Conservation (phyloP, 1,140 invertebrate species). For the Drosophila repletoides region DNA sequence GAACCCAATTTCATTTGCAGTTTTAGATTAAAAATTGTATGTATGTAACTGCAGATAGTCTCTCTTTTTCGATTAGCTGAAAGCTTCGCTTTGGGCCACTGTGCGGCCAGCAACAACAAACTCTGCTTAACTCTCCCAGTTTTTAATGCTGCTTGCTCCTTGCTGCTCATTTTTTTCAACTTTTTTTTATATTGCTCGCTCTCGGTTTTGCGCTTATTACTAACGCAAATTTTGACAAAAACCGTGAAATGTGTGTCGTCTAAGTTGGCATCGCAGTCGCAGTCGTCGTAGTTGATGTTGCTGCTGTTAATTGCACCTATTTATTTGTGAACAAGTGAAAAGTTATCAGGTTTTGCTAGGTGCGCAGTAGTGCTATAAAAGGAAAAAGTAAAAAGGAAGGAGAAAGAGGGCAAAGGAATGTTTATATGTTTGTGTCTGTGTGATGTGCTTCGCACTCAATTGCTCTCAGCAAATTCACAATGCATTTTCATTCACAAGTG, state of each 20-base stretch:
- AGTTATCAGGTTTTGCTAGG: not conserved
- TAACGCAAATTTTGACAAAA: constrained; percentile 49
- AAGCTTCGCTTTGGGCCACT: too few species aligned
- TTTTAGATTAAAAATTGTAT: too few species aligned
- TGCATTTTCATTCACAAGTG: constrained; percentile 72
- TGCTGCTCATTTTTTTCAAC: too few species aligned
- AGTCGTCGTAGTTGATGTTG: constrained; percentile 28
- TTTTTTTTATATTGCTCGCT: constrained; percentile 21
- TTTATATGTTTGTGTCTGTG: constrained; percentile 11
- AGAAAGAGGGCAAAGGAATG: not conserved
- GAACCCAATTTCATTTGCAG: too few species aligned
- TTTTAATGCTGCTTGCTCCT: too few species aligned
- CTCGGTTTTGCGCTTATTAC: constrained; percentile 17
- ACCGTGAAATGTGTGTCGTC: constrained; percentile 45
- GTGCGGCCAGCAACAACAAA: too few species aligned
- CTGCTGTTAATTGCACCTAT: constrained; percentile 34
- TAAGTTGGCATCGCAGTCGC: not conserved
- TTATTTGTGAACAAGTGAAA: constrained; percentile 8
- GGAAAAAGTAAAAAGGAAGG: constrained; percentile 1
- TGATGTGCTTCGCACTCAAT: constrained; percentile 11
- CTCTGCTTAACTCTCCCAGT: constrained; percentile 22
- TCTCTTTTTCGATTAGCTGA: too few species aligned
- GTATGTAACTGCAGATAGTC: too few species aligned
- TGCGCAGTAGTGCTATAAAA: too few species aligned
- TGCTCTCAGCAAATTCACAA: constrained; percentile 47